A percentile compares a stretch with the other conserved stretches of the same genome.
Conservation (phyloP, 2,888 invertebrate genomes). For the Lutraria lutraria region DNA sequence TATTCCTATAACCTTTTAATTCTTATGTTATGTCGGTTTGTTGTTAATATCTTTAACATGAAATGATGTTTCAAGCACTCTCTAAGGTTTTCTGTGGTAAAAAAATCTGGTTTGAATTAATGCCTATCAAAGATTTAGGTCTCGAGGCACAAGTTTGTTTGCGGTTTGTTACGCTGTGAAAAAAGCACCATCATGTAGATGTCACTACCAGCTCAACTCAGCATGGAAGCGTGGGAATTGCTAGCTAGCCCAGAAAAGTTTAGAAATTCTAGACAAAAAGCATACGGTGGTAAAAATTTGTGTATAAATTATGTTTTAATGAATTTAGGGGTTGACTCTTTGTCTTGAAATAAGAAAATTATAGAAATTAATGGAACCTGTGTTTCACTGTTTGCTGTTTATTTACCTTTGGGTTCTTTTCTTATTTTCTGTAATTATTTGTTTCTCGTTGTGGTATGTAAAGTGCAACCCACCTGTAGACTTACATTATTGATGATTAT, state of each 20-base stretch:
- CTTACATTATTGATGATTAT: neutral
- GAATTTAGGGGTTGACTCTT: neutral
- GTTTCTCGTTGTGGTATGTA: neutral
- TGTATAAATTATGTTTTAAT: slow-evolving; percentile 19
- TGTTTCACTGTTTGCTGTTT: neutral
- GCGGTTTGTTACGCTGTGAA: slow-evolving; percentile 39
- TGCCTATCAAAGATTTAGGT: slow-evolving; percentile 39
- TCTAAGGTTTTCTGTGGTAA: slow-evolving; percentile 13
- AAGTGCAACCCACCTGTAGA: neutral
- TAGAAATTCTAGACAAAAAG: slow-evolving; percentile 40
- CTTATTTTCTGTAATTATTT: neutral
- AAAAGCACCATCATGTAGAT: slow-evolving; percentile 36
- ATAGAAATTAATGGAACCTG: neutral
- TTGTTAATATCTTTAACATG: slow-evolving; percentile 1
- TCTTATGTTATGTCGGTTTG: slow-evolving; percentile 1
- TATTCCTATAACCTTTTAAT: neutral
- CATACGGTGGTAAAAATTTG: slow-evolving; percentile 37
- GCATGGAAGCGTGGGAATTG: slow-evolving; percentile 47
- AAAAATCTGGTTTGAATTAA: slow-evolving; percentile 51
- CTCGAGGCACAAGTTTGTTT: slow-evolving; percentile 27
- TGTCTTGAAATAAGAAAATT: neutral
- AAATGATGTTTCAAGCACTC: slow-evolving; percentile 30
- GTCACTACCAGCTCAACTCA: slow-evolving; percentile 38
- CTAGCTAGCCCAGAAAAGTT: slow-evolving; percentile 19
- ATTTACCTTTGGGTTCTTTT: neutral